phyloP scores from a whole-genome alignment of 2,888 invertebrate genomes.

The Chaetogeoica ovagalla region DNA sequence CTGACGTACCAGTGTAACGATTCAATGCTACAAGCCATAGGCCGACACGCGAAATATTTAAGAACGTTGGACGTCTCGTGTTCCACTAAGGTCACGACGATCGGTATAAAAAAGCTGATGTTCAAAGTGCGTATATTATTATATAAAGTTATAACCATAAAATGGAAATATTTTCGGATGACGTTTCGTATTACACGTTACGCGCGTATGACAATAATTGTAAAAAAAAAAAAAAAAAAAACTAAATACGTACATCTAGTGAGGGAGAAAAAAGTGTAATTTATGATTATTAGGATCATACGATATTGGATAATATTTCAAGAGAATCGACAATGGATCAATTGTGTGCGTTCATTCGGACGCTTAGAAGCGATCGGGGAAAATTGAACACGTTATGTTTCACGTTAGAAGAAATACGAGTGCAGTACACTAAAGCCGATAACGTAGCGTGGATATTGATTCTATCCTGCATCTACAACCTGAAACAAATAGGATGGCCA shows the following conservation, averaged over 20 bases:
- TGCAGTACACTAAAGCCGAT: neutral
- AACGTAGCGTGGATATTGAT: neutral
- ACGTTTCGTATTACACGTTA: too few species aligned
- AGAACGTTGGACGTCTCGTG: slow-evolving; percentile 5
- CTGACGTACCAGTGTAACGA: slow-evolving; percentile 10
- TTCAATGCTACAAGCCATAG: neutral
- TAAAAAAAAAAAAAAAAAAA: too few species aligned
- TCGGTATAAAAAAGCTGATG: neutral
- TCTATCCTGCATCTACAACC: neutral
- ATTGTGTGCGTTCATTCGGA: neutral
- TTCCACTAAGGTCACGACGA: neutral
- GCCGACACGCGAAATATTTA: neutral
- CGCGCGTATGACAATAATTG: too few species aligned
- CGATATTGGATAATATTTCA: too few species aligned
- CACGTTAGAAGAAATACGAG: slow-evolving; percentile 7
- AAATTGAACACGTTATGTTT: slow-evolving; percentile 1
- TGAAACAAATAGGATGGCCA: neutral
- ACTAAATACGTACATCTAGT: too few species aligned
- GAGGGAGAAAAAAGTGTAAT: too few species aligned
- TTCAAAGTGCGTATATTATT: slow-evolving; percentile 3
- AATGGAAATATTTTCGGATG: neutral
- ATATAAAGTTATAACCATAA: too few species aligned
- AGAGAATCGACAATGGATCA: neutral
- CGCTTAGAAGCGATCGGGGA: neutral
- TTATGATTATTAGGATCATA: too few species aligned